phyloP scores from a whole-genome alignment of 2,797 vertebrate genomes.

The Ciconia nigra region DNA sequence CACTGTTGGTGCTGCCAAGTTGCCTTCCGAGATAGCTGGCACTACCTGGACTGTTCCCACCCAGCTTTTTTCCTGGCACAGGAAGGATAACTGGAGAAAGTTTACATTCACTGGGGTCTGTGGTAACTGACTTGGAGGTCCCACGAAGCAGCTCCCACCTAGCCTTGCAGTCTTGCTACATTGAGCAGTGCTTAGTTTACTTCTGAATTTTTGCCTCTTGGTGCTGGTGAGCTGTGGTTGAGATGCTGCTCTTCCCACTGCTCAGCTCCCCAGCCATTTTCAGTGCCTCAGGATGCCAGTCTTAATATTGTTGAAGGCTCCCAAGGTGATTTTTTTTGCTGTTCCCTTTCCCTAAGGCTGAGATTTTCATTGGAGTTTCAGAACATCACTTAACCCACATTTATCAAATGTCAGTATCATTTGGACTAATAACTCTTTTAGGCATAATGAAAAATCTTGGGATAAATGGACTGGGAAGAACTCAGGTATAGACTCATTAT shows the following conservation, averaged over 20 bases:
- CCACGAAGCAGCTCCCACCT: neutral
- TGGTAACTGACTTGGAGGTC: no score
- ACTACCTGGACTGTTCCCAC: neutral
- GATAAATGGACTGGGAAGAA: neutral
- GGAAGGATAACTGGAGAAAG: neutral
- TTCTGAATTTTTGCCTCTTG: neutral
- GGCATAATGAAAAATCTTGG: neutral
- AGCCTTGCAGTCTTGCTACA: neutral
- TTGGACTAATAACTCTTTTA: neutral
- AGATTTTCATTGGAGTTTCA: neutral
- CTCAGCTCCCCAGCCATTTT: neutral
- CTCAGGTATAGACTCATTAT: neutral
- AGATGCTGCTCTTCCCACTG: neutral
- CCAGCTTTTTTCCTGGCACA: neutral
- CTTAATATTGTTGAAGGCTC: constrained; percentile 2
- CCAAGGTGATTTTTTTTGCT: neutral
- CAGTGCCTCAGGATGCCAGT: neutral
- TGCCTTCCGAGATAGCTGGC: neutral
- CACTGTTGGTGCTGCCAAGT: neutral
- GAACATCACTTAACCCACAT: neutral
- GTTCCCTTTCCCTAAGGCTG: neutral
- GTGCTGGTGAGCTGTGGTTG: neutral
- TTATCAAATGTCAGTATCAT: neutral
- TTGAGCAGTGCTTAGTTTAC: neutral
- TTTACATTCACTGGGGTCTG: neutral